Evolutionary conservation across 2,113 vertebrate species (phyloP), one percentile per base, ranked within the genome.

Genomic region (Platycercus adscitus): DNA sequence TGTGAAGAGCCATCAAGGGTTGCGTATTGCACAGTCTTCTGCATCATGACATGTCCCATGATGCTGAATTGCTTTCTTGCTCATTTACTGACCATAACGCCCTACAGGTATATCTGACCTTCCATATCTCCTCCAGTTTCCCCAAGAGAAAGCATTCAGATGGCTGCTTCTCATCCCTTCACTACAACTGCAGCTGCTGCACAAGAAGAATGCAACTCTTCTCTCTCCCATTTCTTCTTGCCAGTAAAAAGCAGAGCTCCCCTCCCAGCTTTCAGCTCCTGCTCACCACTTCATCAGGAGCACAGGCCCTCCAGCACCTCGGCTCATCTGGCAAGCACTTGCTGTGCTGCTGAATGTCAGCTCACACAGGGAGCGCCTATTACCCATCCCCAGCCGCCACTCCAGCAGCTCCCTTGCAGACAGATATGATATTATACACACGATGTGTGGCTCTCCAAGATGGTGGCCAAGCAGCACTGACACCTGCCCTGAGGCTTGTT

Each of bases 241-340:
- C 64, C 50, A 69, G 68, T 26, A 86, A 69, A 94, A 88, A 91
- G 66, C 78, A 47, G 61, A 35, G 35, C 17, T 82, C 47, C 43
- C 46, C 86, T 43, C 63, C 24, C 88, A 93, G 84, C 81, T 70
- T 33, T 63, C 77, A 78, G 76, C 79, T 82, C 71, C 76, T 47
- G 75, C 79, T 79, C 8, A 1, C 82, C 7, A 2, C 35, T 76
- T 41, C 25, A 1, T 8, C 0, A 9, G 29, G 58, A 80, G 72
- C 17, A 5, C 58, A 77, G 91, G 82, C 66, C 93, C 81, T 64
- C 65, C 39, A 29, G 76, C 95, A 91, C 92, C 81, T 91, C 18
- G 0, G 11, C 43, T 73, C 91, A 95, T 95, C 88, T 91, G 94
- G 94, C 0, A 1, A 92, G 88, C 94, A 88, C 72, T 88, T 9